These are phyloP conservation scores for Chiloscyllium plagiosum DNA, from an alignment of 2,113 vertebrate species.

Conservation along the genomic window DNA sequence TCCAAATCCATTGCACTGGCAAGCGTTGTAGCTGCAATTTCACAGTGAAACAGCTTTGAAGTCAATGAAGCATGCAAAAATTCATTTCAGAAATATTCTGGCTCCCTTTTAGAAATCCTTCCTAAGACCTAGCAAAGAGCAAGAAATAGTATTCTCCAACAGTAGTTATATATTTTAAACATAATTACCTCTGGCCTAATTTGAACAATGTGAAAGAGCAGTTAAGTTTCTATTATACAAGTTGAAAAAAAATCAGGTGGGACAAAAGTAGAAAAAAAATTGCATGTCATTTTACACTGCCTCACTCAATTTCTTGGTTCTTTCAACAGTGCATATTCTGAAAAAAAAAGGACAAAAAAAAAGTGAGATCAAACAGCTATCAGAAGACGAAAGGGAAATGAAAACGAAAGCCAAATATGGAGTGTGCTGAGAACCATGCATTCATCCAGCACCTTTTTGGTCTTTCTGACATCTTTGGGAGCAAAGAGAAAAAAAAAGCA, in stretches of 20 bases:
- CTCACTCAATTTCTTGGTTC: too few relatives aligned
- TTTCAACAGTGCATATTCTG: too few relatives aligned
- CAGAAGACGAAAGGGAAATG: too few relatives aligned
- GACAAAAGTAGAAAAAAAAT: too few relatives aligned
- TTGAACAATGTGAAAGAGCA: neutral
- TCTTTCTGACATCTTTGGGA: neutral
- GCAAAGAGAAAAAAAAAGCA: neutral
- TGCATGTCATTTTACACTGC: too few relatives aligned
- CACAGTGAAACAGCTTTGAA: neutral
- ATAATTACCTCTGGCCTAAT: neutral
- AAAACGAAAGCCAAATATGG: too few relatives aligned
- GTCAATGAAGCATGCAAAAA: neutral
- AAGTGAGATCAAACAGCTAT: neutral
- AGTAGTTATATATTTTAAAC: neutral
- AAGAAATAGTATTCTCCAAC: neutral
- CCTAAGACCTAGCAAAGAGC: neutral
- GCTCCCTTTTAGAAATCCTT: neutral
- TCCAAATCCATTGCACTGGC: neutral
- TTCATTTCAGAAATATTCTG: neutral
- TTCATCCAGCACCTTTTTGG: neutral
- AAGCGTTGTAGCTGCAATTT: neutral
- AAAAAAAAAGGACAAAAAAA: neutral
- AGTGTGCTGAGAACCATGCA: too few relatives aligned
- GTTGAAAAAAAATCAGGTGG: neutral
- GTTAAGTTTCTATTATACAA: neutral